Evolutionary conservation across 2,888 invertebrate species (phyloP), one percentile per base, ranked within the genome.

Genomic region (Endotricha flammealis): DNA sequence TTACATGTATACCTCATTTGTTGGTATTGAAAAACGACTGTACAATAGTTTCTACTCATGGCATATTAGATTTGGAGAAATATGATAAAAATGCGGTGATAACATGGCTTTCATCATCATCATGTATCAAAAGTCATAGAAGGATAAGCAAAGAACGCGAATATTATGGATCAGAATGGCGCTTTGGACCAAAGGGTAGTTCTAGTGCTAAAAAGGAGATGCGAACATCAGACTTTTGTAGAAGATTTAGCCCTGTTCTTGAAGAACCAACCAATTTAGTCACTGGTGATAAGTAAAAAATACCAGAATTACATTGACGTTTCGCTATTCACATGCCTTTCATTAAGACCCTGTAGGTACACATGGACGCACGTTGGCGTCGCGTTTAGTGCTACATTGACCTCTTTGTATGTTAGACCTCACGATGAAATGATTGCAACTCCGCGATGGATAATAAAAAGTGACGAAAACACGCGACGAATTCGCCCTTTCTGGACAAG

Each of bases 71-170:
- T 54, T 50, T 86, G 14, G 73, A 80, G 29, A 32, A 46, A 22
- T 72, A 78, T 41, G 78, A 77, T 0, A 76, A 73, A 34, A 82
- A 86, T 48, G 81, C 81, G 0, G 36, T 83, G 0, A 57, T 85
- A 17, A 60, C 74, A 8, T 85, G 85, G 85, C 35, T 82, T 1
- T 60, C 72, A 0, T 61, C 62, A 2, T 38, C 61, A 0, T 47
- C 60, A 0, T 39, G 48, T 0, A 38, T 43, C 2, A 62, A 58
- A 12, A 55, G 34, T 4, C 48, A 57, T 4, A 64, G 80, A 16
- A 58, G 52, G 10, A 47, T 74, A 23, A 65, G 55, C 13, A 62
- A 57, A 8, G 82, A 82, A n/a, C n/a, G n/a, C n/a, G n/a, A n/a
- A n/a, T n/a, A n/a, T n/a, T 83, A 82, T 44, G 82, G 77, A 0